Evolutionary conservation across 2,113 vertebrate species (phyloP).

Genomic region (Coracopsis vasa): DNA sequence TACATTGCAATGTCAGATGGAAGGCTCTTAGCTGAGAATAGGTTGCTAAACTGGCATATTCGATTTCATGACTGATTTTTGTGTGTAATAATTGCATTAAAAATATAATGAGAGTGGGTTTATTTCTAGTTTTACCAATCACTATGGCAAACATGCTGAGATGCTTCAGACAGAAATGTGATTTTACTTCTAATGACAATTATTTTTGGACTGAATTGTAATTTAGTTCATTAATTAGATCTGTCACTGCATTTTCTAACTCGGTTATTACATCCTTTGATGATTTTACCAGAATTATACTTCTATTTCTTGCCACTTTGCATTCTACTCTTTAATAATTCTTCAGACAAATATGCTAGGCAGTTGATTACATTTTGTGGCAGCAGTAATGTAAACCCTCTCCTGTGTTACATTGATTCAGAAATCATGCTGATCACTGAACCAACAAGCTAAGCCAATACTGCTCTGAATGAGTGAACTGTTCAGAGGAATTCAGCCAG

Average conservation of each 20-base stretch:
- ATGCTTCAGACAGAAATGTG: conserved; percentile 36
- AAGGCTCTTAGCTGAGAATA: neutral
- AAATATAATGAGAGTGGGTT: conserved; percentile 26
- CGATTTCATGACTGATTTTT: conserved; percentile 46
- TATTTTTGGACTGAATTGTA: conserved; percentile 48
- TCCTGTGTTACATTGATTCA: conserved; percentile 5
- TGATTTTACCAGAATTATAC: conserved; percentile 33
- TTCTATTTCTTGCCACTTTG: conserved; percentile 43
- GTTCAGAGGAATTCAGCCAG: conserved; percentile 17
- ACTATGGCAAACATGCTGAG: conserved; percentile 4
- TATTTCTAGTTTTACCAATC: conserved; percentile 3
- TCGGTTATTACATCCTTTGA: conserved; percentile 21
- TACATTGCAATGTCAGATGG: neutral
- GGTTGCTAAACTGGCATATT: conserved; percentile 38
- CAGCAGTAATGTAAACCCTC: conserved; percentile 4
- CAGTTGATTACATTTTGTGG: conserved; percentile 35
- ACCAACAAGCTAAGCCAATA: neutral
- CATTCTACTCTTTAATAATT: conserved; percentile 52
- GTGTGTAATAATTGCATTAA: conserved; percentile 35
- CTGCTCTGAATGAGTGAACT: neutral
- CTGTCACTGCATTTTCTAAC: conserved; percentile 51
- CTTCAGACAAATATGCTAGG: conserved; percentile 35
- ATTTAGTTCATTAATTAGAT: conserved; percentile 63
- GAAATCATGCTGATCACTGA: conserved; percentile 7
- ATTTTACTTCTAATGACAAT: conserved; percentile 56